phyloP scores from a whole-genome alignment of 2,113 vertebrate species.

The Entelurus aequoreus region DNA sequence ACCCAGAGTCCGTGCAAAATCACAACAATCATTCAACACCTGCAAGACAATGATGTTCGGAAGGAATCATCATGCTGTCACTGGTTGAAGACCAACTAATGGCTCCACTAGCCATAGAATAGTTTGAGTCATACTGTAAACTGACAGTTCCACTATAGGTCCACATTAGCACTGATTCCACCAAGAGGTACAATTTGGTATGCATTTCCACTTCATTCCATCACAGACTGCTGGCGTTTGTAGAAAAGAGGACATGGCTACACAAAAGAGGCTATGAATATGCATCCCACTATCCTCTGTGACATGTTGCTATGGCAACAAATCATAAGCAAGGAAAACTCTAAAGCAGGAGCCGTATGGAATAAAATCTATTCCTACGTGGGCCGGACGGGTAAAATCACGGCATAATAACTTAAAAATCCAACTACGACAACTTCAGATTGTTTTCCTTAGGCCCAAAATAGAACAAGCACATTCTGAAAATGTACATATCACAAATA shows the following conservation, averaged over 20 bases:
- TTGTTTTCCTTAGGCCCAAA: no score
- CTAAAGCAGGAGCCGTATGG: no score
- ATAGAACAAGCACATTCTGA: no score
- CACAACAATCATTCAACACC: slow-evolving; percentile 16
- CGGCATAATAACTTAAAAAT: no score
- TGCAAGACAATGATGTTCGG: slow-evolving; percentile 9
- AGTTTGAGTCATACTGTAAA: not conserved
- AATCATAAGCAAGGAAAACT: not conserved
- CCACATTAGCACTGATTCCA: no score
- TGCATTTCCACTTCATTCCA: not conserved
- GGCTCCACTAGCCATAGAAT: not conserved
- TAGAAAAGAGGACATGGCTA: not conserved
- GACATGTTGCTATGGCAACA: not conserved
- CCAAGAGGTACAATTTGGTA: no score
- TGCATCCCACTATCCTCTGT: not conserved
- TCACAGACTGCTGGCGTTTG: not conserved
- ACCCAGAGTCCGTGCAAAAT: slow-evolving; percentile 23
- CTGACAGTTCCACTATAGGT: not conserved
- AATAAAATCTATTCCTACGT: no score
- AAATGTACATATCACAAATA: no score
- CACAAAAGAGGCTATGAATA: not conserved
- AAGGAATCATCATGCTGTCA: not conserved
- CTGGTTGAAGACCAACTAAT: not conserved
- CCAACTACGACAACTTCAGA: no score
- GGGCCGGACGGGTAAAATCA: no score